phyloP scores from a whole-genome alignment of 1,140 invertebrate genomes.

The Zaprionus kolodkinae region DNA sequence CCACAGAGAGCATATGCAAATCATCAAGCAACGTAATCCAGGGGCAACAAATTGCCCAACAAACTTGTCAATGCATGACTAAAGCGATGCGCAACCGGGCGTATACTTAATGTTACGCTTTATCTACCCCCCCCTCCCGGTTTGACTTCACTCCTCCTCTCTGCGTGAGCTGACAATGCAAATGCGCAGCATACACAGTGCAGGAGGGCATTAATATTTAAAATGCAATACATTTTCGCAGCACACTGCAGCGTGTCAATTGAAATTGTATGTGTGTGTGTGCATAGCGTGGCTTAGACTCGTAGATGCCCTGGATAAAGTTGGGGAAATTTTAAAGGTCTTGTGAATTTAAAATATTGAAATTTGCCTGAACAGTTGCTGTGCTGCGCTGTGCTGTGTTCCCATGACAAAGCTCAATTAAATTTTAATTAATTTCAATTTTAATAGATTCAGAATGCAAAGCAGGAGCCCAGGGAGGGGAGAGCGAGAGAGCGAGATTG shows the following conservation, averaged over 20 bases:
- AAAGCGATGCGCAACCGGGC: conserved; percentile 8
- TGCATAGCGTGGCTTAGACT: neutral
- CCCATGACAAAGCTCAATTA: neutral
- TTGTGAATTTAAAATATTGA: neutral
- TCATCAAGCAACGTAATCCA: conserved; percentile 34
- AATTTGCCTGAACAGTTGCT: neutral
- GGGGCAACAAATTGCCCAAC: conserved; percentile 22
- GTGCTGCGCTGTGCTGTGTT: too few relatives aligned
- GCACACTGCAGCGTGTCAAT: conserved; percentile 14
- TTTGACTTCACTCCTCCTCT: conserved; percentile 5
- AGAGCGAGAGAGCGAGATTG: neutral
- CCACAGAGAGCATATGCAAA: conserved; percentile 12
- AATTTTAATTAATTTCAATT: conserved; percentile 17
- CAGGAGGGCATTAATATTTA: conserved; percentile 27
- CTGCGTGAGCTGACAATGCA: conserved; percentile 12
- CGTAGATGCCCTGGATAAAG: neutral
- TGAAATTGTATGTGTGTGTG: neutral
- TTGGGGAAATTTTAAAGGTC: neutral
- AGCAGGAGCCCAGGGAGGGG: neutral
- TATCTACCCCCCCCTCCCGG: neutral
- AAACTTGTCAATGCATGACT: conserved; percentile 24
- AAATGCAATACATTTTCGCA: conserved; percentile 32
- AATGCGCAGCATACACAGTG: conserved; percentile 10
- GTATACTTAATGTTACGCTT: conserved; percentile 37
- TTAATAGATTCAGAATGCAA: neutral